These are phyloP conservation scores for Tricholaema leucomelas DNA, from an alignment of 2,113 vertebrate genomes.

Conservation along the genomic window DNA sequence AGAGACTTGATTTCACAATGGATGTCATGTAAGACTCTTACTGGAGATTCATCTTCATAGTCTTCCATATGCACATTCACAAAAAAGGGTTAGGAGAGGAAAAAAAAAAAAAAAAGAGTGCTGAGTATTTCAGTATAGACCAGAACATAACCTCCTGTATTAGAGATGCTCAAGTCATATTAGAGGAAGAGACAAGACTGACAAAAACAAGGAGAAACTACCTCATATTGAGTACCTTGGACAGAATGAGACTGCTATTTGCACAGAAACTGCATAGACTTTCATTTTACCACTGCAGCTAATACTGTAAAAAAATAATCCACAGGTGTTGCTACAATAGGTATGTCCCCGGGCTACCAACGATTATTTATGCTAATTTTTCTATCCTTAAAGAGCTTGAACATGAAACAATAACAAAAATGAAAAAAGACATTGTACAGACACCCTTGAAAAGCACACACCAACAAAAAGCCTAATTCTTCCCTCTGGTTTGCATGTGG, in stretches of 20 bases:
- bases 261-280: not conserved
- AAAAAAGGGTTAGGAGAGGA: not conserved
- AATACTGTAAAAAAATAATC: not conserved
- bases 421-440: not conserved
- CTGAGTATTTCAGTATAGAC: not conserved
- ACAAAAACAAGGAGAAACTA: not conserved
- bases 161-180: not conserved
- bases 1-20: conserved; percentile 77
- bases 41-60: conserved; percentile 69
- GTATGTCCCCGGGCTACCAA: not conserved
- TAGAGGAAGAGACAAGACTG: not conserved
- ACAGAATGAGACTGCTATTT: not conserved
- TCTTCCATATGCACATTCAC: conserved; percentile 41
- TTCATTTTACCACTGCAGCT: not conserved
- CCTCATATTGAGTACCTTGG: fast-evolving
- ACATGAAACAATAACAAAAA: not conserved
- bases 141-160: not conserved
- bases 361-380: not conserved
- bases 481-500: fast-evolving
- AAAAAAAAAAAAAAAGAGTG: not conserved
- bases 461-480: not conserved
- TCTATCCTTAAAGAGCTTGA: not conserved
- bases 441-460: not conserved
- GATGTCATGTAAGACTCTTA: conserved; percentile 79
- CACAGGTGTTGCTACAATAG: not conserved